Evolutionary conservation across 2,113 vertebrate genomes (phyloP).

Genomic region (Phaetusa simplex): DNA sequence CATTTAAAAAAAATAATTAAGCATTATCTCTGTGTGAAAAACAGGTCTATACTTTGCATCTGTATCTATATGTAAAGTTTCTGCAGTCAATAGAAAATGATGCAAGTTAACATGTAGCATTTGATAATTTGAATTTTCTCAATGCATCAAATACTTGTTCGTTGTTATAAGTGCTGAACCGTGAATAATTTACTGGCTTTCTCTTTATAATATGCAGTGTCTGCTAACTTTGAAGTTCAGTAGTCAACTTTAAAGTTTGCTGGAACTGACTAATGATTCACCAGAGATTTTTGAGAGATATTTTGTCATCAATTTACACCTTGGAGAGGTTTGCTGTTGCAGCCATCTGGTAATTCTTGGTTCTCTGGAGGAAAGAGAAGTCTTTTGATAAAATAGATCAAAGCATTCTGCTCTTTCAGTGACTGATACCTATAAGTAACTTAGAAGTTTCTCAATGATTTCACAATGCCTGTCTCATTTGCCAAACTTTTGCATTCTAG

Average conservation of each 20-base stretch:
- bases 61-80: background rate
- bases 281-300: constrained; percentile 35
- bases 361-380: constrained; percentile 46
- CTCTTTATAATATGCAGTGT: background rate
- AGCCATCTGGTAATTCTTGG: constrained; percentile 47
- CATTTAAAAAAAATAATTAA: background rate
- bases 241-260: constrained; percentile 22
- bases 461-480: background rate
- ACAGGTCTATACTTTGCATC: background rate
- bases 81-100: background rate
- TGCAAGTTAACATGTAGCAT: background rate
- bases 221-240: constrained; percentile 42
- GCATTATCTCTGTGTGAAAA: background rate
- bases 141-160: background rate
- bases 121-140: constrained; percentile 9
- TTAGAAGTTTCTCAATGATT: background rate
- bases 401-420: constrained; percentile 31
- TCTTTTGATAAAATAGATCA: constrained; percentile 62
- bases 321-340: constrained; percentile 23
- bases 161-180: background rate
- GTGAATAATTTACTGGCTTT: constrained; percentile 35
- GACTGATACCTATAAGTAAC: constrained; percentile 23
- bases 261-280: constrained; percentile 49
- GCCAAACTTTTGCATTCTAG: background rate
- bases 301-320: constrained; percentile 28